Evolutionary conservation across 2,113 vertebrate species (phyloP).

Genomic region (Narcine bancroftii): DNA sequence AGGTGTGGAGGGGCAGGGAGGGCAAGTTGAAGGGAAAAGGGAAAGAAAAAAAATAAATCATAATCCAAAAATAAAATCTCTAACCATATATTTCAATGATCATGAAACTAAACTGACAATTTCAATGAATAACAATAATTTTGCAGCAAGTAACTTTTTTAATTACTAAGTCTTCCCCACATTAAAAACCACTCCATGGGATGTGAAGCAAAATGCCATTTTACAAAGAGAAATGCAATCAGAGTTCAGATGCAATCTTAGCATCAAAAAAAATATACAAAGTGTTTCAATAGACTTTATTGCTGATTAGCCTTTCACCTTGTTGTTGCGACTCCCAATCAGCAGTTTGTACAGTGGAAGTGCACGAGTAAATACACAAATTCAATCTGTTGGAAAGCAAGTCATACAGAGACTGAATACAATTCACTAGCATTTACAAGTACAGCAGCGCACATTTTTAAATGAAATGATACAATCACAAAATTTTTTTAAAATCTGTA

Average conservation of each 20-base stretch:
- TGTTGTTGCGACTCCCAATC: constrained; percentile 28
- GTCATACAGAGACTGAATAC: constrained; percentile 28
- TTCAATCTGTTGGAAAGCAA: constrained; percentile 36
- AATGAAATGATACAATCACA: constrained; percentile 33
- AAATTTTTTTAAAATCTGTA: constrained; percentile 21
- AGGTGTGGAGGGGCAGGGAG: no score
- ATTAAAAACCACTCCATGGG: background rate
- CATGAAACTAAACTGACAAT: no score
- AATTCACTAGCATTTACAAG: constrained; percentile 32
- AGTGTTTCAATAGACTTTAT: constrained; percentile 35
- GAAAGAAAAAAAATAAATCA: no score
- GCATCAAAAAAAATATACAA: background rate
- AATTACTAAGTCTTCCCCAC: background rate
- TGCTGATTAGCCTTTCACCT: constrained; percentile 33
- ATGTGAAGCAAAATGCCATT: background rate
- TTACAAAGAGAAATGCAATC: background rate
- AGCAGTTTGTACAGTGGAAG: constrained; percentile 34
- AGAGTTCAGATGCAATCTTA: background rate
- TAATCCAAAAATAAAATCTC: no score
- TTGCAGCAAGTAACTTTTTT: background rate
- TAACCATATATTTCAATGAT: no score
- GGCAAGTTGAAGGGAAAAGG: no score
- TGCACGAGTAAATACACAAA: constrained; percentile 30
- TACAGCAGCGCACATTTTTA: constrained; percentile 36
- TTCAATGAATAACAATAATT: background rate